phyloP scores from a whole-genome alignment of 2,888 invertebrate genomes.

The Molorchus minor region DNA sequence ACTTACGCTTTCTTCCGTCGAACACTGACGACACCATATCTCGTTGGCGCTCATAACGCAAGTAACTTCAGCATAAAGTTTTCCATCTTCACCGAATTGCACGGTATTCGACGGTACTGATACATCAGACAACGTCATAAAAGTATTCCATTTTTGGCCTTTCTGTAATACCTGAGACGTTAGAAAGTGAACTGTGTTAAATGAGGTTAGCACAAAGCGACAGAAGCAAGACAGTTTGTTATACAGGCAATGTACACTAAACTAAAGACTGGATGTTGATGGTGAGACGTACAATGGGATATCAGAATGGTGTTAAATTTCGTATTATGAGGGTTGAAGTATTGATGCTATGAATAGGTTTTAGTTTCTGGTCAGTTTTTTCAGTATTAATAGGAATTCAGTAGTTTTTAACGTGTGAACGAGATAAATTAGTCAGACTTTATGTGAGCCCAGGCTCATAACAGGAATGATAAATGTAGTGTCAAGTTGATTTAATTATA shows the following conservation, averaged over 20 bases:
- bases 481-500: too few species aligned
- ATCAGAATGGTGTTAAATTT: too few species aligned
- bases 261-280: too few species aligned
- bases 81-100: conserved; percentile 56
- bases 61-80: conserved; percentile 62
- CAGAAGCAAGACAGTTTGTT: conserved; percentile 35
- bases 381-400: too few species aligned
- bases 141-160: conserved; percentile 43
- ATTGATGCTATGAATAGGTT: too few species aligned
- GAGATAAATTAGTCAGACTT: too few species aligned
- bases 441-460: too few species aligned
- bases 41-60: conserved; percentile 62
- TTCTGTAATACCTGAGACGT: conserved; percentile 59
- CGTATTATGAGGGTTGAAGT: too few species aligned
- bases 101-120: conserved; percentile 59
- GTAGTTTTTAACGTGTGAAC: too few species aligned
- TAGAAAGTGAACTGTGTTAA: conserved; percentile 34
- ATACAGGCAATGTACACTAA: conserved; percentile 10
- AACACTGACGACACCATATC: conserved; percentile 66
- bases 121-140: conserved; percentile 45
- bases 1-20: conserved; percentile 64
- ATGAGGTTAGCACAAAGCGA: conserved; percentile 37
- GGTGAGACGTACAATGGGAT: too few species aligned
- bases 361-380: too few species aligned
- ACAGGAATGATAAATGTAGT: too few species aligned